A percentile compares a stretch with the other conserved stretches of the same genome.
Conservation (phyloP, 1,140 invertebrate genomes). For the Meloidogyne exigua region DNA sequence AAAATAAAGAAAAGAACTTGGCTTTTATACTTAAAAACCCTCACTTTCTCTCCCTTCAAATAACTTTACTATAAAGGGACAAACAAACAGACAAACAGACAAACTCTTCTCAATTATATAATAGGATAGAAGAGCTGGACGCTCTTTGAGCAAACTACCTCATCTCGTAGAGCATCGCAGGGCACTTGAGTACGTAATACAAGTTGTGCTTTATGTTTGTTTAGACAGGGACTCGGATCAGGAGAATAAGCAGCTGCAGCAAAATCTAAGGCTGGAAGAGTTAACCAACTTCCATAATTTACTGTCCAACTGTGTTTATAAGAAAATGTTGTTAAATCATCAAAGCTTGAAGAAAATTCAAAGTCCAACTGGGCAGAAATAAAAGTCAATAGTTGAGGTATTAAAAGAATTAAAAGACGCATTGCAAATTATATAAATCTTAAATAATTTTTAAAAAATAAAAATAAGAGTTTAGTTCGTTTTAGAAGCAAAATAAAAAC, state of each 20-base stretch:
- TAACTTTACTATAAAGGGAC: too few relatives aligned
- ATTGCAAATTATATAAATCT: neutral
- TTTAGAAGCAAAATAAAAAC: neutral
- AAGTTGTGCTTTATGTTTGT: constrained; percentile 35
- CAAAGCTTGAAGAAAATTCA: neutral
- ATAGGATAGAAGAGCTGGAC: too few relatives aligned
- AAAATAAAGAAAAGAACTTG: too few relatives aligned
- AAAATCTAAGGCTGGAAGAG: constrained; percentile 48
- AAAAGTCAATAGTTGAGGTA: neutral
- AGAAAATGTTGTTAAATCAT: neutral
- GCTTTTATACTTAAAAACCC: too few relatives aligned
- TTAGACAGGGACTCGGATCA: constrained; percentile 39
- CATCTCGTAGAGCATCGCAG: constrained; percentile 35
- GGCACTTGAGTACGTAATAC: constrained; percentile 26
- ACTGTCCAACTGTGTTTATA: constrained; percentile 36
- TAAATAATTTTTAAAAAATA: constrained; percentile 2
- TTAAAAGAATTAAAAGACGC: neutral
- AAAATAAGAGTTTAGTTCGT: neutral
- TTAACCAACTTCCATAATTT: constrained; percentile 30
- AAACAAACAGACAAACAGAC: too few relatives aligned
- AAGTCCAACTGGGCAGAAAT: neutral
- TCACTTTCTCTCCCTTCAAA: too few relatives aligned
- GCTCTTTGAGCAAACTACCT: too few relatives aligned
- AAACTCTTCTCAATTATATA: too few relatives aligned
- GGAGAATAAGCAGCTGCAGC: constrained; percentile 44